Base-by-base conservation (phyloP, 1,140 invertebrate genomes). In the Drosophila melanica region DNA sequence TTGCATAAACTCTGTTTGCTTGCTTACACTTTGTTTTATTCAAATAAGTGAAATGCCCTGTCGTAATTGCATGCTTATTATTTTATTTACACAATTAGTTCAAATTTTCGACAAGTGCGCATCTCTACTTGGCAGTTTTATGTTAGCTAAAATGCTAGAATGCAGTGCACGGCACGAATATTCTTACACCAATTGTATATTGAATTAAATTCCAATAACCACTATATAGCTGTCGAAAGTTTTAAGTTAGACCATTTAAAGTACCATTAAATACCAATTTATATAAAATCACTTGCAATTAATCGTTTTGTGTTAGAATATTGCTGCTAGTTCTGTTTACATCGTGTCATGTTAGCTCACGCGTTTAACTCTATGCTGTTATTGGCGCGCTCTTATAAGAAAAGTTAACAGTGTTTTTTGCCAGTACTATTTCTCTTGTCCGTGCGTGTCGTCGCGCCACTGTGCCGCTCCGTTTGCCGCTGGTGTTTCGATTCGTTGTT, bases 341-440 rank as follows among this genome's bases (percentile, higher is more conserved):
- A 6, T n/a, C 68, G 68, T 71, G 68, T 11, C 7, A 44, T n/a
- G 42, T 10, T 45, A 2, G n/a, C 20, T 53, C 62, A 65, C 54
- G 62, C 47, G 54, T 47, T n/a, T 63, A 66, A 53, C 63, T 37
- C 69, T 58, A 12, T n/a, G 23, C 64, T 72, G 69, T 72, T 72
- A 72, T 53, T 18, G 33, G 7, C 27, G 35, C 51, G 45, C 69
- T 72, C 63, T 72, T 72, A 72, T 59, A 72, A 72, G 69, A 72
- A 72, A 72, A 44, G 12, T 59, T 66, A 66, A 72, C 69, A 72
- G 69, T 42, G 30, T 33, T 72, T 72, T 23, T 27, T 9, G 37
- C 14, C 54, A 72, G 69, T 72, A 72, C 57, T 59, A 58, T 30
- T 72, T 72, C 69, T 72, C 54, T 67, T 67, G 63, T 67, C 53